phyloP scores from a whole-genome alignment of 2,888 invertebrate species.

The Calliopum simillimum region DNA sequence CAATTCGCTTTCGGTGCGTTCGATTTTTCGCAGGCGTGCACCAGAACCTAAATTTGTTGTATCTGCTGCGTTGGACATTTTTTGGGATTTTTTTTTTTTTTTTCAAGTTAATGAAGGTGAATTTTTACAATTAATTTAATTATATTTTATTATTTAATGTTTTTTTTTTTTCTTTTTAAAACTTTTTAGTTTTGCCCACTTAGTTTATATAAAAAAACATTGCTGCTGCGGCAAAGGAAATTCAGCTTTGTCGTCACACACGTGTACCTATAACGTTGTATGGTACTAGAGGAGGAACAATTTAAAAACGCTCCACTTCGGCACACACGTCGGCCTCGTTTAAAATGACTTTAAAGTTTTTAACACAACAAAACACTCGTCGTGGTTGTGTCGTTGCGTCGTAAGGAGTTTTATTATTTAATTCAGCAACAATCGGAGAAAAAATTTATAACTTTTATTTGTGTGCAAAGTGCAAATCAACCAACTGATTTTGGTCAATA shows the following conservation, averaged over 20 bases:
- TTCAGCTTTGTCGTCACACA: background rate
- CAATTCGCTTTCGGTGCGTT: conserved; percentile 84
- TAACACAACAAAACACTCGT: background rate
- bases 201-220: conserved; percentile 6
- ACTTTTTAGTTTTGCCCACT: background rate
- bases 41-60: conserved; percentile 54
- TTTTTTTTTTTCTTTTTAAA: background rate
- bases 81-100: background rate
- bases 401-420: conserved; percentile 1
- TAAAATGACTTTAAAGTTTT: background rate
- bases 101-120: too few species aligned
- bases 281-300: background rate
- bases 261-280: background rate
- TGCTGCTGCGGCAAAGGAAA: background rate
- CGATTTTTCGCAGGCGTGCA: conserved; percentile 68
- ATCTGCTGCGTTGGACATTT: conserved; percentile 58
- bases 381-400: background rate
- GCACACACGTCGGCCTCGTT: conserved; percentile 13
- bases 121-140: background rate
- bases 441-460: background rate
- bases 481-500: conserved; percentile 19
- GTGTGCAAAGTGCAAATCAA: conserved; percentile 26
- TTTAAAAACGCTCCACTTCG: conserved; percentile 2
- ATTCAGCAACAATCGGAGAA: background rate
- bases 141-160: background rate